Evolutionary conservation across 92 coral and sea anemone genomes (phyloP), one percentile per base, ranked within the genome.

Genomic region (Parazoanthus swiftii): DNA sequence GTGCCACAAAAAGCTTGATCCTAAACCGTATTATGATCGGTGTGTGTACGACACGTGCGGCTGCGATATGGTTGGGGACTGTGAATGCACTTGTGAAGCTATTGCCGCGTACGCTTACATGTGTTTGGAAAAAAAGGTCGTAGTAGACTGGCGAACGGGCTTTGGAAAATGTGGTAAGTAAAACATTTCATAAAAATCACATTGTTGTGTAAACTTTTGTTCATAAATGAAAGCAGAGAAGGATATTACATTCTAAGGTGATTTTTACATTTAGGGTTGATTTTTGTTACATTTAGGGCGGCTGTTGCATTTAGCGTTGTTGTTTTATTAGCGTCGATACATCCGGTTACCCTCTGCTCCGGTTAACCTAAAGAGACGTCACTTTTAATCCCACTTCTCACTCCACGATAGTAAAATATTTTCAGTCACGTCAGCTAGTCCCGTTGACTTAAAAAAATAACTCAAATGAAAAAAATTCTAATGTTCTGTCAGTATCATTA

Each of bases 121-220:
- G 59, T 88, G 90, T 67, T 76, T 76, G 80, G 80, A 76, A 10
- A 76, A 76, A 16, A 44, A 44, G 3, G 26, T 76, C 50, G n/a
- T 38, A 37, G 43, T 76, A 42, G 80, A 76, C 50, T 76, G 80
- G 80, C 80, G 80, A 37, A 76, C 80, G 5, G 93, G 89, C 13
- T 76, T 76, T 76, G 20, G 43, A 39, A 91, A 88, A 48, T 91
- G 93, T 80, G 93, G 93, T 91, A 91, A 20, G 90, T 67, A 44
- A 29, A 77, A 20, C 13, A n/a, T 63, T 29, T 39, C 9, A 3
- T 74, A 21, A 74, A 74, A 58, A 14, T 14, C 5, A 48, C 6
- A 5, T 6, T 6, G 9, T 48, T 7, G 51, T 37, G 26, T 67
- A 16, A 20, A 21, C 1, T 67, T 16, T 67, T 14, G 8, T 67